Evolutionary conservation across 2,113 vertebrate species (phyloP).

Genomic region (Xyrauchen texanus): DNA sequence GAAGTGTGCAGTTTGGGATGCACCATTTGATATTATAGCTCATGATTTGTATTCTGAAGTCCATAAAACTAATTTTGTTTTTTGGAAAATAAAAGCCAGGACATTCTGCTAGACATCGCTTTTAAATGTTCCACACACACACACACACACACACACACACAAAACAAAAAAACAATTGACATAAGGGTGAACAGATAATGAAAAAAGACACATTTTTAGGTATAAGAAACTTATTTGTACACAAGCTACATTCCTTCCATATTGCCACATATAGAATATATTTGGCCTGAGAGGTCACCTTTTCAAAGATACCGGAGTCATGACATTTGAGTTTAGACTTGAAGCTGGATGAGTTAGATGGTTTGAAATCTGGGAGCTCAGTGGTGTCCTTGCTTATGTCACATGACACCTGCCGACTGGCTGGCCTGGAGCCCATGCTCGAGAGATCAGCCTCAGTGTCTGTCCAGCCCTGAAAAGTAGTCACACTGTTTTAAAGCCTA

Average conservation of each 20-base stretch:
- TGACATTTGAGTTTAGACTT: conserved; percentile 70
- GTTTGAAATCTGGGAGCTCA: conserved; percentile 53
- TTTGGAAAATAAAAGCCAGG: too few species aligned
- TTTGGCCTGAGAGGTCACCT: conserved; percentile 12
- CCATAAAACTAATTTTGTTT: too few species aligned
- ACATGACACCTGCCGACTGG: conserved; percentile 63
- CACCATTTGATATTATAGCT: too few species aligned
- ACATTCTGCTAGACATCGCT: too few species aligned
- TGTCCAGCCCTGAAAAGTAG: conserved; percentile 76
- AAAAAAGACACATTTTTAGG: too few species aligned
- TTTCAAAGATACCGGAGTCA: conserved; percentile 68
- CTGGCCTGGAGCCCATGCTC: conserved; percentile 62
- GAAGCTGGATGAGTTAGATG: conserved; percentile 61
- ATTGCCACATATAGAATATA: neutral
- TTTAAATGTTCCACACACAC: too few species aligned
- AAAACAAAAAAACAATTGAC: too few species aligned
- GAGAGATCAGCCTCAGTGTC: conserved; percentile 78
- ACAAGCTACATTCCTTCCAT: neutral
- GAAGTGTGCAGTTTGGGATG: too few species aligned
- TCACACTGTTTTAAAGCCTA: neutral
- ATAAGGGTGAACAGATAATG: too few species aligned
- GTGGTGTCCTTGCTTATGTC: conserved; percentile 62
- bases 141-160: too few species aligned
- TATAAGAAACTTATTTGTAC: neutral
- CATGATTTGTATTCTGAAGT: too few species aligned